Evolutionary conservation across 2,113 vertebrate species (phyloP).

Genomic region (Tragelaphus imberbis): DNA sequence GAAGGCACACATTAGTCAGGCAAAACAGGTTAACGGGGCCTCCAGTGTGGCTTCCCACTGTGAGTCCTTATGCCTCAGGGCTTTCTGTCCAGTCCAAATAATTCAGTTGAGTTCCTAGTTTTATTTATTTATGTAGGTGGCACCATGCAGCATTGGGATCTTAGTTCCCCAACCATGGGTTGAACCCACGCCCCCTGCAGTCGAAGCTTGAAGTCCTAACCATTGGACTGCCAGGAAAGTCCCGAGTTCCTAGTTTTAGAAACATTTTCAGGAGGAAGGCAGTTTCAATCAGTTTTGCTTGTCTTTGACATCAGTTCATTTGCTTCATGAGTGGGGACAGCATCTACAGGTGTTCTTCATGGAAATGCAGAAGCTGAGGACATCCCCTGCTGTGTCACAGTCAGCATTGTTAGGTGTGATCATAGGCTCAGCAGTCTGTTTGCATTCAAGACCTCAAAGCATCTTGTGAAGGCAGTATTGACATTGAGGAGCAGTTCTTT

Average conservation of each 20-base stretch:
- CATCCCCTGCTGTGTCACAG: not conserved
- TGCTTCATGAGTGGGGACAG: not conserved
- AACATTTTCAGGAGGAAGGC: not conserved
- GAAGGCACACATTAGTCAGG: no score
- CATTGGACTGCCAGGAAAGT: not conserved
- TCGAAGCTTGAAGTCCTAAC: not conserved
- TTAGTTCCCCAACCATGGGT: not conserved
- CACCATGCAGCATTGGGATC: not conserved
- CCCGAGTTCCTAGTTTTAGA: not conserved
- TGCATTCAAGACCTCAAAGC: not conserved
- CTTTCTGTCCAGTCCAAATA: not conserved
- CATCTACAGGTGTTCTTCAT: not conserved
- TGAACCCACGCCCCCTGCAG: not conserved
- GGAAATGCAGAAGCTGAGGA: not conserved
- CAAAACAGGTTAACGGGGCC: not conserved
- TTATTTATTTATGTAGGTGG: not conserved
- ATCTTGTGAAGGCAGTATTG: not conserved
- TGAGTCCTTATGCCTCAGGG: not conserved
- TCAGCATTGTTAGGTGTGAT: not conserved
- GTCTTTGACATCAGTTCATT: not conserved
- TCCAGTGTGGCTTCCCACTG: not conserved
- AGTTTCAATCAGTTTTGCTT: not conserved
- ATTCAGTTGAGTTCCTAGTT: not conserved
- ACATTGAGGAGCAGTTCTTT: not conserved
- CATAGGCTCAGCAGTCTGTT: not conserved